Evolutionary conservation across 1,140 invertebrate species (phyloP).

Genomic region (Acromyrmex echinatior): DNA sequence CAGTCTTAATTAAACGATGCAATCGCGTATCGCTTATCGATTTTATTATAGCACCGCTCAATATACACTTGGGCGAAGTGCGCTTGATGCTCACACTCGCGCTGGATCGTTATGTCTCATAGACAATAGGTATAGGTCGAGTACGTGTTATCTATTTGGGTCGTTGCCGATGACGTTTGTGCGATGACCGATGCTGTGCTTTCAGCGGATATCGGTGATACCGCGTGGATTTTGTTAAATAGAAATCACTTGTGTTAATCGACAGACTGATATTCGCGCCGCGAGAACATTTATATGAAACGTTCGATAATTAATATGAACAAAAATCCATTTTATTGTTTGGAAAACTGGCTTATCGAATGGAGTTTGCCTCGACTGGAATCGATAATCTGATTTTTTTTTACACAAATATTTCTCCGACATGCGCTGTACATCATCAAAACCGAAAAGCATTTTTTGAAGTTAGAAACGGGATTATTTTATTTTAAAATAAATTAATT

Average conservation of each 20-base stretch:
- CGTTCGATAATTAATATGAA: constrained; percentile 35
- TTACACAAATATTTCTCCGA: constrained; percentile 10
- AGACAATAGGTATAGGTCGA: constrained; percentile 68
- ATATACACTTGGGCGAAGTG: constrained; percentile 36
- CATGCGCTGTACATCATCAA: neutral
- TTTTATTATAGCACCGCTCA: constrained; percentile 57
- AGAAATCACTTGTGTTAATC: constrained; percentile 19
- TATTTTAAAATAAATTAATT: neutral
- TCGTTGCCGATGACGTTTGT: constrained; percentile 57
- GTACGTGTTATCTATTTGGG: constrained; percentile 68
- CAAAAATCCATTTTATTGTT: neutral
- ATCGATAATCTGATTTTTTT: neutral
- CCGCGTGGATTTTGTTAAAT: constrained; percentile 31
- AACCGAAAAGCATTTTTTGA: neutral
- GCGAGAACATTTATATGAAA: constrained; percentile 11
- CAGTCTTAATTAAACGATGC: constrained; percentile 64
- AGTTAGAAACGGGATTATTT: neutral
- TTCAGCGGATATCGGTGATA: constrained; percentile 35
- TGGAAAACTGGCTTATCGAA: neutral
- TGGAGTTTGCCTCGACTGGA: neutral
- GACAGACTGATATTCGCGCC: neutral
- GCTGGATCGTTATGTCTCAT: constrained; percentile 66
- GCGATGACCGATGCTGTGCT: constrained; percentile 36
- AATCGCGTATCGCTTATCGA: constrained; percentile 58
- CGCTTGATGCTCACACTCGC: constrained; percentile 68